Evolutionary conservation across 2,888 invertebrate species (phyloP), one percentile per base, ranked within the genome.

Genomic region (Hirtodrosophila duncani): DNA sequence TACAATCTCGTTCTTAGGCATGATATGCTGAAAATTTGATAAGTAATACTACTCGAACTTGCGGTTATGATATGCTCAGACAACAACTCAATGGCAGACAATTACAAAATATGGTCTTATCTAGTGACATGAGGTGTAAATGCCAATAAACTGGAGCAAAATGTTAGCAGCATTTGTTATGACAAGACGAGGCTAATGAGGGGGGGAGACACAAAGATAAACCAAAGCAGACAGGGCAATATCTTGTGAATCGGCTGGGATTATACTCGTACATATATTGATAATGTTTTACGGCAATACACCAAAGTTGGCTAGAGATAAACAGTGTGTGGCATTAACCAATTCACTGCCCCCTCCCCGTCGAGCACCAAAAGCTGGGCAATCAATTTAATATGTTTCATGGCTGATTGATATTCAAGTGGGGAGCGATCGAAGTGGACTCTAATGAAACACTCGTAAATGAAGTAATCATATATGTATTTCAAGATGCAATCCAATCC

Each of bases 391-490:
- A 16, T 21, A 33, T 10, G 27, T 18, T 52, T 64, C 61, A 64
- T 27, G 53, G 58, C 56, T 74, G 71, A 63, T 79, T 74, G 52
- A 51, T 59, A 81, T 61, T 79, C 75, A 34, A 79, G 67, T 79
- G 67, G 49, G 23, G 50, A 29, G 43, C 26, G 33, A 44, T 29
- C 26, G 33, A 44, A 31, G 41, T 36, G 39, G 42, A 11, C 33
- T 56, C 59, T 71, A 72, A 63, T 67, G 64, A 62, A 67, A 60
- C 55, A 67, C 38, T 53, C 46, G 46, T 74, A 64, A 81, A 75
- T 75, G 71, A 60, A 58, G 57, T 67, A 79, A 75, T 75, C 77
- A 64, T 50, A 39, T 37, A 24, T 37, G 39, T 43, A 39, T 56
- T 43, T 20, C 44, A 26, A 57, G 65, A 81, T 81, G 53, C 42